Conservation (phyloP, 2,797 vertebrate species). For the Malurus leucopterus region DNA sequence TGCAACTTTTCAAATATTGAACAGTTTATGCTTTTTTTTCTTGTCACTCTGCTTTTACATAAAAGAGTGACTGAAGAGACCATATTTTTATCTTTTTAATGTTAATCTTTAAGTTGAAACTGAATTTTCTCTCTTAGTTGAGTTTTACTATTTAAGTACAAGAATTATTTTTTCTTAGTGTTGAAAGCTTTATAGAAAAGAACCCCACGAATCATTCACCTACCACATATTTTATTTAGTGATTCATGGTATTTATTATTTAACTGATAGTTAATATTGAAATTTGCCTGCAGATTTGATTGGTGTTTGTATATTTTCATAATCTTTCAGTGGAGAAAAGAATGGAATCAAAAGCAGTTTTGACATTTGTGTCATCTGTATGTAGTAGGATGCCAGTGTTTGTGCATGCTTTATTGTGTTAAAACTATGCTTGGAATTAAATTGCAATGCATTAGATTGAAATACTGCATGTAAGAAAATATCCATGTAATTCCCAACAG, state of each 20-base stretch:
- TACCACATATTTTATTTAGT: background rate
- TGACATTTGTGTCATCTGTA: background rate
- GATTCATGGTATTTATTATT: background rate
- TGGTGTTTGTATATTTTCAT: background rate
- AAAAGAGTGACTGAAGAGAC: background rate
- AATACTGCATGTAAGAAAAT: slow-evolving; percentile 26
- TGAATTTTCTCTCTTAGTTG: background rate
- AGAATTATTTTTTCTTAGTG: background rate
- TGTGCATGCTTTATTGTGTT: slow-evolving; percentile 10
- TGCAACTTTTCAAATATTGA: background rate
- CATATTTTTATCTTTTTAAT: background rate
- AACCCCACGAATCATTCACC: background rate
- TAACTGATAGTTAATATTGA: background rate
- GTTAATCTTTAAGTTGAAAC: background rate
- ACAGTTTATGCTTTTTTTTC: background rate
- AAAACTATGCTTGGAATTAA: slow-evolving; percentile 5
- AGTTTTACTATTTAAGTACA: background rate
- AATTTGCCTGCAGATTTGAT: background rate
- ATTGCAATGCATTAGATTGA: background rate
- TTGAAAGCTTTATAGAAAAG: background rate
- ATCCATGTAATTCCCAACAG: background rate
- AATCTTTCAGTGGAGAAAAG: background rate
- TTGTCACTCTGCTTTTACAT: background rate
- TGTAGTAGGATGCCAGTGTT: background rate
- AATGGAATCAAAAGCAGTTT: background rate